phyloP scores from a whole-genome alignment of 2,888 invertebrate species.

The Morpho deidamia region DNA sequence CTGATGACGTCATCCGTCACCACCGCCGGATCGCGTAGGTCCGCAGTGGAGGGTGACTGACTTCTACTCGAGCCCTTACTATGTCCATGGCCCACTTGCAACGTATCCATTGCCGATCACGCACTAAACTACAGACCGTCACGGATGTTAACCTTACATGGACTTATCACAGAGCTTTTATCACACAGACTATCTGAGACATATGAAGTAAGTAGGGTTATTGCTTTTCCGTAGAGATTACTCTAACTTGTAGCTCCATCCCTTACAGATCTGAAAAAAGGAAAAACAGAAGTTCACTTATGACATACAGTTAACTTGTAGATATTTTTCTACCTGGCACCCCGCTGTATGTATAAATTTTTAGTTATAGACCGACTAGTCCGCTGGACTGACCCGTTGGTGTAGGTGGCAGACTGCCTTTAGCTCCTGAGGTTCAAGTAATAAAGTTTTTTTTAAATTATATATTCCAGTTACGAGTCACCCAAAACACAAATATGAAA shows the following conservation, averaged over 20 bases:
- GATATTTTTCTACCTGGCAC: too few relatives aligned
- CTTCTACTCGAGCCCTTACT: constrained; percentile 81
- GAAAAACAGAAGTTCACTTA: constrained; percentile 10
- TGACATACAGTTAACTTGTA: too few relatives aligned
- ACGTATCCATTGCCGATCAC: constrained; percentile 54
- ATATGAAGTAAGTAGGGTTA: constrained; percentile 25
- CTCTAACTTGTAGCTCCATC: constrained; percentile 35
- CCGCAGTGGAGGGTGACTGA: constrained; percentile 77
- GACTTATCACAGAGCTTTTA: constrained; percentile 22
- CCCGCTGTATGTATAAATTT: too few relatives aligned
- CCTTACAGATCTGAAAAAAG: constrained; percentile 35
- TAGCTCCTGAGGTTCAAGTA: too few relatives aligned
- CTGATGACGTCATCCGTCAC: constrained; percentile 67
- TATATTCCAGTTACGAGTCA: too few relatives aligned
- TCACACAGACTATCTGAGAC: constrained; percentile 28
- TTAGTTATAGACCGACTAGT: too few relatives aligned
- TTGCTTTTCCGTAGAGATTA: constrained; percentile 17
- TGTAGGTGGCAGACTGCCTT: too few relatives aligned
- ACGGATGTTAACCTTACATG: constrained; percentile 17
- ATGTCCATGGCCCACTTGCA: constrained; percentile 69
- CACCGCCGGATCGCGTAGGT: constrained; percentile 62
- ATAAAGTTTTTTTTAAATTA: too few relatives aligned
- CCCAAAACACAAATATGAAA: too few relatives aligned
- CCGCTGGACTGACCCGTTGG: too few relatives aligned
- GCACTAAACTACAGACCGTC: constrained; percentile 1